phyloP scores from a whole-genome alignment of 2,888 invertebrate genomes.

The Hypolimnas misippus region DNA sequence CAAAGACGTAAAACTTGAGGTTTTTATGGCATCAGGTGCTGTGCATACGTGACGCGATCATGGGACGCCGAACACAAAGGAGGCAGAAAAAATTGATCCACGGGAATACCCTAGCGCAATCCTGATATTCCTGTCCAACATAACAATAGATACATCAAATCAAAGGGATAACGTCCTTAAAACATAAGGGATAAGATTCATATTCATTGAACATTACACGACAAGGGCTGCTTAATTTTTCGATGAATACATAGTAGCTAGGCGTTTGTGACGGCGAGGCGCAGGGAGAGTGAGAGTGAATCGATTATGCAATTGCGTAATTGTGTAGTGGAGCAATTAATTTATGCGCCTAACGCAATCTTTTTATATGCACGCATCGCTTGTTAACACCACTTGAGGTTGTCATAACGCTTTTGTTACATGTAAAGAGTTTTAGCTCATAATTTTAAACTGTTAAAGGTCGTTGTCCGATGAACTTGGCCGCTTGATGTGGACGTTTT shows the following conservation, averaged over 20 bases:
- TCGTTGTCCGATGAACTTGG: constrained; percentile 4
- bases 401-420: constrained; percentile 2
- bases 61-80: constrained; percentile 50
- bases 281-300: constrained; percentile 42
- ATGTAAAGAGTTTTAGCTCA: not conserved
- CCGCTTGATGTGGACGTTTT: not conserved
- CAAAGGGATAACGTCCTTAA: constrained; percentile 11
- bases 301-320: constrained; percentile 41
- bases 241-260: constrained; percentile 34
- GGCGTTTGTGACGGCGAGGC: constrained; percentile 23
- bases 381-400: constrained; percentile 1
- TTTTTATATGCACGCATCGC: constrained; percentile 18
- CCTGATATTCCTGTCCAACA: constrained; percentile 33
- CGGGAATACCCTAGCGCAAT: constrained; percentile 60
- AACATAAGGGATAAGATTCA: not conserved
- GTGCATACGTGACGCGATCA: constrained; percentile 41
- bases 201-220: not conserved
- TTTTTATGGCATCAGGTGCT: constrained; percentile 40
- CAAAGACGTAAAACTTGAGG: constrained; percentile 8
- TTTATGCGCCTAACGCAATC: constrained; percentile 37
- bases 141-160: constrained; percentile 16
- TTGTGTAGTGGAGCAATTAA: constrained; percentile 40
- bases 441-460: not conserved
- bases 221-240: constrained; percentile 22
- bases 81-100: constrained; percentile 54